Evolutionary conservation across 2,113 vertebrate genomes (phyloP).

Genomic region (Haemorhous mexicanus): DNA sequence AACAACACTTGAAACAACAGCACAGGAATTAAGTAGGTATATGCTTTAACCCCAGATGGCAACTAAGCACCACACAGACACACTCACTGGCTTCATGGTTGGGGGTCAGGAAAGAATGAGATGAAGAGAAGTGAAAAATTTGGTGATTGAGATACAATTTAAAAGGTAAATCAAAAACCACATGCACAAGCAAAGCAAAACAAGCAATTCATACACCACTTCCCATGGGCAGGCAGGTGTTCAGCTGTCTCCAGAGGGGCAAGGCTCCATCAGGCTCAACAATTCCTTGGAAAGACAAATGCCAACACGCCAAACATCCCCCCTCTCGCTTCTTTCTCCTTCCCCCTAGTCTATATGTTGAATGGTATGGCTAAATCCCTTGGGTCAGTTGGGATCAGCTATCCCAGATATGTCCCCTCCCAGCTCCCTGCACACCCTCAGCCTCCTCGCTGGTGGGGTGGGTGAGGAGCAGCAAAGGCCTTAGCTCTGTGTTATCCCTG

Average conservation of each 20-base stretch:
- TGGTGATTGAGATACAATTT: not conserved
- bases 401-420: not conserved
- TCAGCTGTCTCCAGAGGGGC: not conserved
- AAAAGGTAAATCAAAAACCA: not conserved
- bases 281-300: not conserved
- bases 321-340: not conserved
- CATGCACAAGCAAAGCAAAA: not conserved
- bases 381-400: not conserved
- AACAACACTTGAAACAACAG: not conserved
- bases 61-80: not conserved
- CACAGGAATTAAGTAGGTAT: not conserved
- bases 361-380: too few species aligned
- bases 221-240: not conserved
- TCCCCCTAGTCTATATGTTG: not conserved
- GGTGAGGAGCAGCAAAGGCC: not conserved
- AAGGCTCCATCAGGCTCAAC: not conserved
- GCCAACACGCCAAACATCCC: not conserved
- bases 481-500: not conserved
- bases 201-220: not conserved
- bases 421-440: not conserved
- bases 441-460: accelerated
- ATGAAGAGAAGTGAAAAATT: not conserved
- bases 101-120: not conserved
- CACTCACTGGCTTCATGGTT: accelerated
- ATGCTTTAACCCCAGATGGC: not conserved